Conservation (phyloP, 2,113 vertebrate genomes). For the Opisthocomus hoazin region DNA sequence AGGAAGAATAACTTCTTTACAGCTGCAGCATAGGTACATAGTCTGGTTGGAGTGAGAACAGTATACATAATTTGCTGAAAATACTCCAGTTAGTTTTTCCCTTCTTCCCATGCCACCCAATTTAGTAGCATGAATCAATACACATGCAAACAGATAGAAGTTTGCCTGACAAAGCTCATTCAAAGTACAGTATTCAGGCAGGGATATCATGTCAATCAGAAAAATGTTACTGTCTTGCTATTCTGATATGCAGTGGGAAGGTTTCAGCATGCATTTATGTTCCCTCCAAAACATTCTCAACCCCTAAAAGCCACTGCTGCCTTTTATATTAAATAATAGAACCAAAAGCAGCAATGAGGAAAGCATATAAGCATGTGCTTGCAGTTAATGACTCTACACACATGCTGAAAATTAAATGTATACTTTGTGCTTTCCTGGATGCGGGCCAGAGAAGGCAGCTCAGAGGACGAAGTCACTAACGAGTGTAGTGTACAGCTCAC, state of each 20-base stretch:
- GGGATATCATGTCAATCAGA: not conserved
- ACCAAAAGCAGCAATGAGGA: not conserved
- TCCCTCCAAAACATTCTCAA: not conserved
- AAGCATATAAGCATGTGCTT: not conserved
- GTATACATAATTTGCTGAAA: not conserved
- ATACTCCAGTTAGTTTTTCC: not conserved
- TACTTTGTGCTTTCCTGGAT: slow-evolving; percentile 16
- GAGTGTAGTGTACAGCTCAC: not conserved
- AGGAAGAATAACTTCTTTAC: not conserved
- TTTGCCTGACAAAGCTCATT: not conserved
- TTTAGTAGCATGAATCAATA: not conserved
- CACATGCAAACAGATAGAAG: not conserved
- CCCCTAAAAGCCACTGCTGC: not conserved
- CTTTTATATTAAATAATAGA: not conserved
- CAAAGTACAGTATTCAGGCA: not conserved
- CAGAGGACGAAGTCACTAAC: not conserved
- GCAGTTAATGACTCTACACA: not conserved
- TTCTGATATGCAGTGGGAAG: not conserved
- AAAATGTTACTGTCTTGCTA: not conserved
- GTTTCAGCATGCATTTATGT: not conserved
- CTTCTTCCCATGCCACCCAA: not conserved
- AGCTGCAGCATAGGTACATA: not conserved
- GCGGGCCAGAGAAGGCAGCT: not conserved
- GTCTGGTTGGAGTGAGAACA: not conserved
- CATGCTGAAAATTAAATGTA: slow-evolving; percentile 43